Evolutionary conservation across 2,797 vertebrate species (phyloP), one percentile per base, ranked within the genome.

Genomic region (Oryzias sinensis): DNA sequence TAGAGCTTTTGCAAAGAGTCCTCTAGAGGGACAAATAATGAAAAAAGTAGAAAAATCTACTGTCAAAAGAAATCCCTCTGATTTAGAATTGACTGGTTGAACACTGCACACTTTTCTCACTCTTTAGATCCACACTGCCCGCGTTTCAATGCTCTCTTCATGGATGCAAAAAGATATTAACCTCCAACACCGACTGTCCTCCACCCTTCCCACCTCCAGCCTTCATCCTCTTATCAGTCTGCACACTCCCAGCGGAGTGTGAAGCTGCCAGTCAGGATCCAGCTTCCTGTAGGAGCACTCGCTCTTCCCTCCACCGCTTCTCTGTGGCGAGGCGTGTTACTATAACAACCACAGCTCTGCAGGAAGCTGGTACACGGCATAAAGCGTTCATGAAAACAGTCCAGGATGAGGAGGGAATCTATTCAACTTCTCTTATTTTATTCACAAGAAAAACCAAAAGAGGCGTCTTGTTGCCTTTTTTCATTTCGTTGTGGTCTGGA

Each of bases 61-160:
- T 53, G 63, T 3, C 50, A 77, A 77, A 71, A 81, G 69, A 81
- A 65, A 80, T 75, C 68, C 83, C 85, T 87, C 79, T 87, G 79
- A 85, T 52, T 61, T 68, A 71, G 63, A 81, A 88, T 88, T 83
- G 62, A 63, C 53, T 60, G 59, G 74, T 63, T 73, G 56, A 54
- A 69, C 72, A 63, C 76, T 40, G 42, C 77, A 79, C 76, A 70
- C 63, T 37, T 42, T 45, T 2, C 68, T 53, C 77, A 81, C 77
- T 72, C 43, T 22, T 49, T 57, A 64, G 61, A 74, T 77, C 66
- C 64, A 18, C 33, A 13, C 33, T 37, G 3, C 33, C 33, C 33
- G 46, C 52, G 53, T 59, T 56, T 58, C 42, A 64, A 52, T 7
- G 15, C 52, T 57, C 29, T 52, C 17, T 24, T 51, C 59, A 59